Evolutionary conservation across 1,140 invertebrate species (phyloP), one percentile per base, ranked within the genome.

Genomic region (Dryas iulia): DNA sequence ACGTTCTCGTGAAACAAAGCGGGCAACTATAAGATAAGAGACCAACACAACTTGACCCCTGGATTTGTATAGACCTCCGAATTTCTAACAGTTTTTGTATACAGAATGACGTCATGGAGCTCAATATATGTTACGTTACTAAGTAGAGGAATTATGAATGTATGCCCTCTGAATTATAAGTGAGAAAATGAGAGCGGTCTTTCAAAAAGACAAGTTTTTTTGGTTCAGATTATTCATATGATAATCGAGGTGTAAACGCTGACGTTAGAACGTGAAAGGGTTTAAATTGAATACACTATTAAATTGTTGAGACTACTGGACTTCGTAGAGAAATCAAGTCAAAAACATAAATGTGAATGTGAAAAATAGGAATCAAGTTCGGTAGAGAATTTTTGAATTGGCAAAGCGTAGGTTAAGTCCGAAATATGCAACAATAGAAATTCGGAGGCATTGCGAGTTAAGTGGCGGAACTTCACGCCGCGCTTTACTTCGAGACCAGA

Each of bases 1-100:
- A 81, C 81, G 78, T 84, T 86, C 80, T 87, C 77, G 82, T 83
- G 82, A 88, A 88, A 90, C 86, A 90, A 90, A 90, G 77, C 86
- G 65, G 76, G 73, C 54, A 25, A 59, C 64, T 58, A 67, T 54
- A 28, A 63, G 56, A 60, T 68, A 78, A 79, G 73, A 70, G 77
- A 66, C 83, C 80, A 82, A 25, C 52, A 23, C 70, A 78, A 65
- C 64, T 76, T 79, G 87, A 82, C 53, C 81, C 61, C 60, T 56
- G 56, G 11, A 21, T 62, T 25, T 56, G 5, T 66, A 47, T 35
- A 28, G 8, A 25, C 8, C 31, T 26, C 24, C 21, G 18, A 30
- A 26, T 52, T 47, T 14, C 35, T 28, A 47, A 52, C 57, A 26
- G 39, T 26, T 28, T 39, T 53, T 30, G 23, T 59, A 31, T 24